Base-by-base conservation (phyloP, 2,113 vertebrate species). In the Mugil cephalus region DNA sequence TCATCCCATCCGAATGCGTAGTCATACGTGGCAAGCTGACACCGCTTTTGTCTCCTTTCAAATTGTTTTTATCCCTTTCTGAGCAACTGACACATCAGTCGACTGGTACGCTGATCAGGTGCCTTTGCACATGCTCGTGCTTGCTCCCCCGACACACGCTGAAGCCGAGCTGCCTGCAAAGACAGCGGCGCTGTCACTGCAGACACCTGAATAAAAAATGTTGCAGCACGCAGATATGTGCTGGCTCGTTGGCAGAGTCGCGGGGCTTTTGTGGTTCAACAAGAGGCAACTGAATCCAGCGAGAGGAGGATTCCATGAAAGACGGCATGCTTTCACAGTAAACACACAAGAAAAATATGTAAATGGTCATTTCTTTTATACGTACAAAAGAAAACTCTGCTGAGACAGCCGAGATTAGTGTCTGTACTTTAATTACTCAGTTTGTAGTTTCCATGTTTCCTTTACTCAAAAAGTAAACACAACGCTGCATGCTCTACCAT, bases 181-280 rank as follows among this genome's bases (percentile, higher is more conserved):
- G 79, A 85, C 77, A 56, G 70, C 42, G 81, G 61, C 66, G 82
- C 81, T 90, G 87, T 86, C 89, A 84, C 72, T 84, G 77, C 69
- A 85, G 82, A 89, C 80, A 77, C 84, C 69, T 78, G 82, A 90
- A 88, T 86, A 80, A 85, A 87, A 89, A 76, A 82, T 72, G 74
- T 66, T 80, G 69, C 66, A 72, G 82, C 55, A 61, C 77, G 83
- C 50, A 80, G 77, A 86, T 86, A 83, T 81, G 81, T 86, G 82
- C 71, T 65, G 76, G 82, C 87, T 86, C 77, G 85, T 83, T 42
- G 65, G 81, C 61, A 38, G 61, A 55, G 72, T 68, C 6, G 38
- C 35, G 42, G 52, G 69, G 59, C 55, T 79, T 82, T 72, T 45
- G 63, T 69, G 84, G 80, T 87, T 87, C 84, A 77, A 39, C 68